Evolutionary conservation across 1,140 invertebrate genomes (phyloP), one percentile per base, ranked within the genome.

Genomic region (Saccostrea glomerata): DNA sequence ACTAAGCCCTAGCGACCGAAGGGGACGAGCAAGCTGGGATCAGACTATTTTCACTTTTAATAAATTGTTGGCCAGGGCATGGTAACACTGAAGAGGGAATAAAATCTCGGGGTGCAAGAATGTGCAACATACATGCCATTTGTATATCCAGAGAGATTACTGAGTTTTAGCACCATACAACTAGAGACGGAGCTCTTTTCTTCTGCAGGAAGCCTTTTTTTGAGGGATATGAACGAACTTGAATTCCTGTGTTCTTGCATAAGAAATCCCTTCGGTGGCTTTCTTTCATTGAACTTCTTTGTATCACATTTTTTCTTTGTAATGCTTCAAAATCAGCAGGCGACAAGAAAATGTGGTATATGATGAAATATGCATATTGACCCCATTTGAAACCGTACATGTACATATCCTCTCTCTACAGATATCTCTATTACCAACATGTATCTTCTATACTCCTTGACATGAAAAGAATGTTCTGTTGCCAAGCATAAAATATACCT

Each of bases 101-200:
- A 73, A 73, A 30, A 36, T 73, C 70, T 25, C 23, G 15, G 70
- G 70, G 70, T 30, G 70, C 70, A 73, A 73, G 70, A 73, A 73
- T 73, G 70, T 23, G 70, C 70, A 73, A 73, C 70, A 73, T 30
- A 73, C 70, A 73, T 73, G 70, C 70, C 70, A 73, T 73, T 11
- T 73, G 23, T 13, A 36, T 9, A 73, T 73, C 70, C 70, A 9
- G 23, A 30, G 70, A 25, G 70, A 73, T 73, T 73, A 73, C 3
- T 2, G 70, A 47, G 70, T 11, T 73, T 13, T 73, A 30, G 70
- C 70, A 73, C n/a, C n/a, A 23, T 25, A 23, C 70, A 73, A 73
- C 23, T 30, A 47, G 23, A 73, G 0, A 9, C 17, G n/a, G 4
- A 11, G 70, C 9, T 12, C 25, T 23, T 17, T 23, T 17, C 60